Conservation (phyloP, 2,797 vertebrate genomes). For the Chaenodraco wilsoni region DNA sequence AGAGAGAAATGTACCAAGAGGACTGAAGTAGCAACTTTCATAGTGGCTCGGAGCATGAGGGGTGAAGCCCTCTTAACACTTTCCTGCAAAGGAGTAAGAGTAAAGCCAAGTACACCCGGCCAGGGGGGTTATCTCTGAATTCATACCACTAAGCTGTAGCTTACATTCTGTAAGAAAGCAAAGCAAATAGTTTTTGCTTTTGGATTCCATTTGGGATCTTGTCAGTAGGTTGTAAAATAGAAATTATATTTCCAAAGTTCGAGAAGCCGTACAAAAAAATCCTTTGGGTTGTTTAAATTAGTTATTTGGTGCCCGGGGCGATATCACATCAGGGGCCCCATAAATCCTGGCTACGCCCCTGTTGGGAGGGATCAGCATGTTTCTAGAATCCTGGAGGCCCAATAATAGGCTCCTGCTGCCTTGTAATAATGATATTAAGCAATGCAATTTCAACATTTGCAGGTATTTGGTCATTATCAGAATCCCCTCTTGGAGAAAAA, state of each 20-base stretch:
- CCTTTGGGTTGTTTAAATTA: slow-evolving; percentile 28
- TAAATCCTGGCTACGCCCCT: slow-evolving; percentile 21
- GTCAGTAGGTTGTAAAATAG: slow-evolving; percentile 31
- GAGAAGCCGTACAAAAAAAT: not conserved
- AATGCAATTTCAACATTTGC: slow-evolving; percentile 12
- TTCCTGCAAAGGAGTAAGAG: not conserved
- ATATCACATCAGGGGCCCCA: slow-evolving; percentile 3
- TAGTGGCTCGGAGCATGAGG: not conserved
- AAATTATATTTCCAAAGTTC: slow-evolving; percentile 18
- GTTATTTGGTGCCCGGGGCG: slow-evolving; percentile 29
- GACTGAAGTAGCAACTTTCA: not conserved
- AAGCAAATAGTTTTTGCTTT: slow-evolving; percentile 7
- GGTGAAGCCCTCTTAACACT: not conserved
- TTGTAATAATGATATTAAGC: not conserved
- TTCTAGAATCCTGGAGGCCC: slow-evolving; percentile 24
- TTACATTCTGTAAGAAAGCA: slow-evolving; percentile 10
- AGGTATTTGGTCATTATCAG: slow-evolving; percentile 16
- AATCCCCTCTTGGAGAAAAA: slow-evolving; percentile 3
- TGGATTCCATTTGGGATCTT: slow-evolving; percentile 32
- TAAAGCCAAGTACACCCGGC: not conserved
- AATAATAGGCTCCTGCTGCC: slow-evolving; percentile 6
- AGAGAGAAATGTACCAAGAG: not conserved
- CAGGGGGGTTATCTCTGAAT: slow-evolving; percentile 9
- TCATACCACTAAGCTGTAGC: slow-evolving; percentile 13
- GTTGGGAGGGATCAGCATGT: slow-evolving; percentile 30